Evolutionary conservation across 2,113 vertebrate species (phyloP).

Genomic region (Taxidea taxus): DNA sequence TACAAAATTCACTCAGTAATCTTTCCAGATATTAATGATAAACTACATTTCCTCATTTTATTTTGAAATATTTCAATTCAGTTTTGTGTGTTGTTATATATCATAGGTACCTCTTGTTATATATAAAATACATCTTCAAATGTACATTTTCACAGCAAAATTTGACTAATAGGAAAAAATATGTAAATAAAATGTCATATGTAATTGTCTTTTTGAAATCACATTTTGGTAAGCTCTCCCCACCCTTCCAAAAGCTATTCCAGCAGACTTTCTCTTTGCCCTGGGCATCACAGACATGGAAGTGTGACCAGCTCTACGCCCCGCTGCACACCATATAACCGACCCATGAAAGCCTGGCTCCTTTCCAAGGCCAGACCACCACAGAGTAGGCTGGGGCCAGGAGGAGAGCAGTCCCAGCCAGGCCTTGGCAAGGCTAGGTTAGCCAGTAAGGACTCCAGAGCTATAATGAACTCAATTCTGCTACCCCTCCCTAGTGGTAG

Average conservation of each 20-base stretch:
- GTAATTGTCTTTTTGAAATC: neutral
- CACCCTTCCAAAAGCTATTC: neutral
- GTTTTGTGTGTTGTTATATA: neutral
- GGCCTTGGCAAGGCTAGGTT: neutral
- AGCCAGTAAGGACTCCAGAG: neutral
- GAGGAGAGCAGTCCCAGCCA: neutral
- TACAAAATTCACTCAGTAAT: neutral
- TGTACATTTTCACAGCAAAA: neutral
- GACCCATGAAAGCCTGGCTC: neutral
- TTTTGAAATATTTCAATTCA: neutral
- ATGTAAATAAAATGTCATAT: neutral
- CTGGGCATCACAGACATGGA: neutral
- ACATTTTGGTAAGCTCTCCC: conserved; percentile 8
- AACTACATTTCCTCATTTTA: neutral
- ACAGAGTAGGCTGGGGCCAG: neutral
- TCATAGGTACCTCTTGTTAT: neutral
- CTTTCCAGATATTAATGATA: neutral
- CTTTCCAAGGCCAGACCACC: neutral
- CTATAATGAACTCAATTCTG: neutral
- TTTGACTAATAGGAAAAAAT: neutral
- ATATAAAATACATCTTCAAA: neutral
- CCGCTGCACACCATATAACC: neutral
- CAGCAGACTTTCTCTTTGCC: neutral
- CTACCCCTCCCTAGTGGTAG: neutral
- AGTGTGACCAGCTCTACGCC: neutral